phyloP scores from a whole-genome alignment of 1,140 invertebrate genomes.

The Acromyrmex heyeri region DNA sequence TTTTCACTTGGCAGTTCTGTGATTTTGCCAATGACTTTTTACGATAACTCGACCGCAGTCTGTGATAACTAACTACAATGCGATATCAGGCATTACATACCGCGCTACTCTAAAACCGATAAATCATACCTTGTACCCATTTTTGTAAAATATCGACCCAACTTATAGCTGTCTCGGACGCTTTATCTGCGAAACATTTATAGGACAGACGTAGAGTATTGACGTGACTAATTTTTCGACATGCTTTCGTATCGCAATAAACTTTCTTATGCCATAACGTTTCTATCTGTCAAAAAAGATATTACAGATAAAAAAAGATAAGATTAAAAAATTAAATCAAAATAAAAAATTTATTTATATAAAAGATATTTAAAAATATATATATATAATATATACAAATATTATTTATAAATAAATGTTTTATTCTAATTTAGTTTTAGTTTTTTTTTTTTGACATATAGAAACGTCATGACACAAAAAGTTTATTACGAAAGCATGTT shows the following conservation, averaged over 20 bases:
- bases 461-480: too few species aligned
- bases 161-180: slow-evolving; percentile 37
- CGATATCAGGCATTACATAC: slow-evolving; percentile 52
- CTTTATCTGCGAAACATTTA: slow-evolving; percentile 49
- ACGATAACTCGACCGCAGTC: slow-evolving; percentile 52
- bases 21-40: slow-evolving; percentile 57
- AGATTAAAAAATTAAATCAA: background rate
- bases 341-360: background rate
- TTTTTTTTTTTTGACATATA: too few species aligned
- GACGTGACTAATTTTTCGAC: slow-evolving; percentile 48
- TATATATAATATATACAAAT: too few species aligned
- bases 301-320: background rate
- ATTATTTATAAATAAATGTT: too few species aligned
- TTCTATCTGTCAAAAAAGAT: background rate
- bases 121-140: slow-evolving; percentile 51
- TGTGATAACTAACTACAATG: slow-evolving; percentile 57
- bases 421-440: too few species aligned
- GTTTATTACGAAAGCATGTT: background rate
- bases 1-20: slow-evolving; percentile 47
- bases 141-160: slow-evolving; percentile 43
- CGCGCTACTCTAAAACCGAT: slow-evolving; percentile 50
- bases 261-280: slow-evolving; percentile 12
- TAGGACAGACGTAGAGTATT: slow-evolving; percentile 18
- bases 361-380: background rate
- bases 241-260: slow-evolving; percentile 22